phyloP scores from a whole-genome alignment of 2,888 invertebrate genomes.

The Cremastinae sp. region DNA sequence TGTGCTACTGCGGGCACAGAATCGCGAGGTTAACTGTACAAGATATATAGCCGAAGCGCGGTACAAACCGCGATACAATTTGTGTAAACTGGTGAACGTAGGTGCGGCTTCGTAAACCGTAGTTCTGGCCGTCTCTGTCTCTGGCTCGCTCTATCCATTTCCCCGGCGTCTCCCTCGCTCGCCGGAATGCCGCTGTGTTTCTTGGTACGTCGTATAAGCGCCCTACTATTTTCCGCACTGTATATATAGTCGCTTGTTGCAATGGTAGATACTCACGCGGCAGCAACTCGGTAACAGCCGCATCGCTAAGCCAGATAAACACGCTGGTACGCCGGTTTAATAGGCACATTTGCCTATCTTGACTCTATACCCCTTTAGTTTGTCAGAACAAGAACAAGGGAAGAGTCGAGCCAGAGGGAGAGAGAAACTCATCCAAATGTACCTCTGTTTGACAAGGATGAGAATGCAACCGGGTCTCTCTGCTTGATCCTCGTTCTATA shows the following conservation, averaged over 20 bases:
- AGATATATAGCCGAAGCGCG: constrained; percentile 6
- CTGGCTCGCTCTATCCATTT: too few species aligned
- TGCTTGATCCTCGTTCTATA: constrained; percentile 20
- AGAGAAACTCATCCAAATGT: constrained; percentile 18
- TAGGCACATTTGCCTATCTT: constrained; percentile 68
- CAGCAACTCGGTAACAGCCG: constrained; percentile 59
- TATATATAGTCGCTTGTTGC: constrained; percentile 46
- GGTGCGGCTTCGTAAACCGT: constrained; percentile 37
- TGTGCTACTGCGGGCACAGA: constrained; percentile 35
- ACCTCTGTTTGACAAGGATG: constrained; percentile 41
- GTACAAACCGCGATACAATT: constrained; percentile 50
- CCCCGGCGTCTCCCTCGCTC: not conserved
- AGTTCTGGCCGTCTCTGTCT: not conserved
- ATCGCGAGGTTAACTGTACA: constrained; percentile 9
- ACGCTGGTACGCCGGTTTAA: constrained; percentile 66
- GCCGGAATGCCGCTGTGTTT: constrained; percentile 33
- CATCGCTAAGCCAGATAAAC: constrained; percentile 65
- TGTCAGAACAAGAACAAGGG: constrained; percentile 28
- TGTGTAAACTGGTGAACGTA: constrained; percentile 23
- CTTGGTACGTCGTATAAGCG: constrained; percentile 31
- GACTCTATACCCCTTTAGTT: constrained; percentile 55
- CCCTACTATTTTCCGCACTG: constrained; percentile 17
- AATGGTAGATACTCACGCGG: constrained; percentile 56
- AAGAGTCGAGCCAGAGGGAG: too few species aligned
- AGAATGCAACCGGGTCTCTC: constrained; percentile 22